Evolutionary conservation across 2,797 vertebrate genomes (phyloP).

Genomic region (Manis pentadactyla): DNA sequence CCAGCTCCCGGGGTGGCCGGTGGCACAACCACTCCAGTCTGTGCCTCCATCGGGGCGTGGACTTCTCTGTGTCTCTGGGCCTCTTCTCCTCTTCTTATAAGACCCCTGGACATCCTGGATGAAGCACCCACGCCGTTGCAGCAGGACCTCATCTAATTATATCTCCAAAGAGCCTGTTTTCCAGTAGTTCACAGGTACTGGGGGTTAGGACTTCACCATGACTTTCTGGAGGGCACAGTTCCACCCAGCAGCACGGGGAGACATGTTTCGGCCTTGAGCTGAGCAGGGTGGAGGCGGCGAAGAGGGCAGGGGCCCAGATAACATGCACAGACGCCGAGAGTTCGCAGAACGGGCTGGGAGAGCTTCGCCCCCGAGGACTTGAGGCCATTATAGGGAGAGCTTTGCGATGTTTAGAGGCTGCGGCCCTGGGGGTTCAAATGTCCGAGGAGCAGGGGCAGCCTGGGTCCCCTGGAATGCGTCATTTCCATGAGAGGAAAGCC

Average conservation of each 20-base stretch:
- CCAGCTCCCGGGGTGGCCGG: fast-evolving
- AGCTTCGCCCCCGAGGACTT: fast-evolving
- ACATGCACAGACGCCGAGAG: fast-evolving
- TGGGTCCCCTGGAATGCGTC: fast-evolving
- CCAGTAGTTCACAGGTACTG: neutral
- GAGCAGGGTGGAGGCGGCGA: fast-evolving
- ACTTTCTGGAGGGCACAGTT: neutral
- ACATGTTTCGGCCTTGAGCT: neutral
- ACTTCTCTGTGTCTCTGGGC: neutral
- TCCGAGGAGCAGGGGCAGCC: neutral
- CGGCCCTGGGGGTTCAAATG: too few relatives aligned
- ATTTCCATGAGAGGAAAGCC: neutral
- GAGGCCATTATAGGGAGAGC: neutral
- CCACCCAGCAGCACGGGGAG: neutral
- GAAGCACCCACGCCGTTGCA: neutral
- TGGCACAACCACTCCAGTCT: neutral
- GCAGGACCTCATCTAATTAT: neutral
- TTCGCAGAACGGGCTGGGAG: neutral
- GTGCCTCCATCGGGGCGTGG: neutral
- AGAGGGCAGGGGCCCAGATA: neutral
- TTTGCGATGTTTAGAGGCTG: fast-evolving
- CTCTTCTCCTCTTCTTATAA: neutral
- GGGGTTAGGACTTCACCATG: neutral
- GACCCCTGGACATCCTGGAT: neutral
- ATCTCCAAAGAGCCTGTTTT: neutral